Conservation (phyloP, 2,797 vertebrate species). For the Apogon hyalosoma region DNA sequence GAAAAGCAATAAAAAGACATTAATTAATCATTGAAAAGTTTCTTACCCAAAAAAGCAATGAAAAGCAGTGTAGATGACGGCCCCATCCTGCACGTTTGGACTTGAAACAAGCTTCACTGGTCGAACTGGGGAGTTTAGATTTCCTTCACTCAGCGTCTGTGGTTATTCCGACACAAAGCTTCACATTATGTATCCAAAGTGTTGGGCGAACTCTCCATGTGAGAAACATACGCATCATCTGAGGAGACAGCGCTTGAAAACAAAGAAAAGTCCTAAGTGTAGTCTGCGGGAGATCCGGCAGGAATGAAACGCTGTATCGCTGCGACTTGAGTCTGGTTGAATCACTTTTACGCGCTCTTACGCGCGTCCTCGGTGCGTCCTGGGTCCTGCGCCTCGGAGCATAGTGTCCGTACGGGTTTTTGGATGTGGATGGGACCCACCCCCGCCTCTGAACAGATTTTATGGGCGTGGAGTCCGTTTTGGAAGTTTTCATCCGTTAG, state of each 20-base stretch:
- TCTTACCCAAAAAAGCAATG: slow-evolving; percentile 67
- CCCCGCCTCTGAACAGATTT: slow-evolving; percentile 24
- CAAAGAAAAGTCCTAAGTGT: not conserved
- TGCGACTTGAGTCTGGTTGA: not conserved
- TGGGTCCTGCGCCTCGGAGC: slow-evolving; percentile 14
- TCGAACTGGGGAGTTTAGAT: slow-evolving; percentile 8
- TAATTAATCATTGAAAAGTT: too few relatives aligned
- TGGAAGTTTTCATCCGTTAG: slow-evolving; percentile 23
- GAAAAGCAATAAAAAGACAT: not conserved
- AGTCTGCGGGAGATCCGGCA: not conserved
- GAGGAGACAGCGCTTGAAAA: not conserved
- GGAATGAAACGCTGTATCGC: not conserved
- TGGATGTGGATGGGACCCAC: slow-evolving; percentile 30
- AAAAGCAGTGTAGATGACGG: slow-evolving; percentile 49
- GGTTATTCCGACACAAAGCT: slow-evolving; percentile 46
- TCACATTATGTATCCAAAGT: slow-evolving; percentile 53
- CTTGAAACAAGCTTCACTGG: slow-evolving; percentile 10
- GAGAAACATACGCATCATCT: slow-evolving; percentile 47
- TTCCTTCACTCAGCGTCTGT: slow-evolving; percentile 50
- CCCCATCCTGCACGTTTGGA: slow-evolving; percentile 52
- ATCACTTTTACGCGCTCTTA: slow-evolving; percentile 44
- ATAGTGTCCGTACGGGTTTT: slow-evolving; percentile 22
- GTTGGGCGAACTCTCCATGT: slow-evolving; percentile 28
- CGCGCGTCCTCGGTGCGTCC: slow-evolving; percentile 49
- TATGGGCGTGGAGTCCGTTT: slow-evolving; percentile 63